Base-by-base conservation (phyloP, 1,140 invertebrate genomes). In the Caerostris extrusa region DNA sequence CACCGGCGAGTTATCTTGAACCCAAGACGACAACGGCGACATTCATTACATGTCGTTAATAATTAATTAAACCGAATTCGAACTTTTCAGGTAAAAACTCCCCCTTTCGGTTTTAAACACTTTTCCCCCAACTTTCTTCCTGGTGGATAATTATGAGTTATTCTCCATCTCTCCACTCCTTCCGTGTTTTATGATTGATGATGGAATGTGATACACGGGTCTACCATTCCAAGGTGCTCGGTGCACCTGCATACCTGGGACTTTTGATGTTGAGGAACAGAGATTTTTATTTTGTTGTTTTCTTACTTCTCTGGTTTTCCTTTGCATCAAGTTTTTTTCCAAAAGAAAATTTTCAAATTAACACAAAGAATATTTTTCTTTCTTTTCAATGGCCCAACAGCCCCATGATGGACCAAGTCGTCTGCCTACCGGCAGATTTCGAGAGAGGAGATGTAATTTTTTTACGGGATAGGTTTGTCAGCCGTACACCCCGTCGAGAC, bases 11-110 rank as follows among this genome's bases (percentile, higher is more conserved):
- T 10, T 58, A n/a, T 8, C 14, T 57, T 58, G 17, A 85, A 85
- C n/a, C 82, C 56, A 12, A 19, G 57, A 58, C 57, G 82, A 85
- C 53, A 58, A 56, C 19, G 12, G 19, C 14, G 60, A 57, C 58
- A 57, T 88, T 88, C 61, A 88, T 88, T 88, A 53, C 58, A 53
- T 53, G 86, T 67, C 86, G 34, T 88, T 60, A 88, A 64, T 67
- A 88, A 88, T 88, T 88, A 88, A 88, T 88, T 88, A 88, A 88
- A 88, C 86, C 12, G 69, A 77, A 77, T 77, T 77, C 69, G 69
- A 77, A 77, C 69, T 77, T 77, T 77, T 77, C 69, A 77, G 69
- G 69, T 77, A 34, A 77, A 77, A 77, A 8, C 69, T 7, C 7
- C 60, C 7, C 14, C 17, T 3, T 14, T 5, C 56, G 55, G n/a